Evolutionary conservation across 2,888 invertebrate genomes (phyloP).

Genomic region (Hydrotaea cyrtoneurina): DNA sequence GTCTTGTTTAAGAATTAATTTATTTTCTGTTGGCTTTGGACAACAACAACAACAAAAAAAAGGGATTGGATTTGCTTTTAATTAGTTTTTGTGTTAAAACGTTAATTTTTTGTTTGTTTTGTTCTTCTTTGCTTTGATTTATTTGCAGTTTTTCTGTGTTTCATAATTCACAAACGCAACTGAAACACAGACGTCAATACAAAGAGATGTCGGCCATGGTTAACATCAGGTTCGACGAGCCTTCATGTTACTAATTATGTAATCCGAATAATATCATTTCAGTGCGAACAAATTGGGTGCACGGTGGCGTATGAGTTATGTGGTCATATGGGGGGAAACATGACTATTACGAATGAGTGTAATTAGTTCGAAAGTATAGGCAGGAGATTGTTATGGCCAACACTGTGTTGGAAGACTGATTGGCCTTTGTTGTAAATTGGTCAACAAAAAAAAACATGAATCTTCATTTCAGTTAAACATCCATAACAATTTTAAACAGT

Average conservation of each 20-base stretch:
- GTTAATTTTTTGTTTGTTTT: too few relatives aligned
- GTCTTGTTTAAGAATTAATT: constrained; percentile 2
- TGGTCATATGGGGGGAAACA: too few relatives aligned
- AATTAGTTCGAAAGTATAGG: too few relatives aligned
- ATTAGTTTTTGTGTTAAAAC: constrained; percentile 2
- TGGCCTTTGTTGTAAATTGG: too few relatives aligned
- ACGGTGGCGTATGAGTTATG: too few relatives aligned
- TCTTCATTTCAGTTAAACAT: too few relatives aligned
- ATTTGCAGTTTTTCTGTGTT: not conserved
- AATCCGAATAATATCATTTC: not conserved
- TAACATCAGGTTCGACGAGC: not conserved
- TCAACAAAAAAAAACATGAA: too few relatives aligned
- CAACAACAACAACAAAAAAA: not conserved
- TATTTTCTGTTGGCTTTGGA: not conserved
- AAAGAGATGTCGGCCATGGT: not conserved
- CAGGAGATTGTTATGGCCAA: too few relatives aligned
- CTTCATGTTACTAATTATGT: not conserved
- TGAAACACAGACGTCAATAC: not conserved
- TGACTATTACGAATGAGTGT: too few relatives aligned
- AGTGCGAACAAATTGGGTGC: too few relatives aligned
- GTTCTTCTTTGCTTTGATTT: constrained; percentile 17
- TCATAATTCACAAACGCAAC: constrained; percentile 6
- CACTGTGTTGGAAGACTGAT: too few relatives aligned
- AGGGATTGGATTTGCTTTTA: constrained; percentile 14
- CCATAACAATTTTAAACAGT: too few relatives aligned